Evolutionary conservation across 1,140 invertebrate species (phyloP), one percentile per base, ranked within the genome.

Genomic region (Aradophagus sp.): DNA sequence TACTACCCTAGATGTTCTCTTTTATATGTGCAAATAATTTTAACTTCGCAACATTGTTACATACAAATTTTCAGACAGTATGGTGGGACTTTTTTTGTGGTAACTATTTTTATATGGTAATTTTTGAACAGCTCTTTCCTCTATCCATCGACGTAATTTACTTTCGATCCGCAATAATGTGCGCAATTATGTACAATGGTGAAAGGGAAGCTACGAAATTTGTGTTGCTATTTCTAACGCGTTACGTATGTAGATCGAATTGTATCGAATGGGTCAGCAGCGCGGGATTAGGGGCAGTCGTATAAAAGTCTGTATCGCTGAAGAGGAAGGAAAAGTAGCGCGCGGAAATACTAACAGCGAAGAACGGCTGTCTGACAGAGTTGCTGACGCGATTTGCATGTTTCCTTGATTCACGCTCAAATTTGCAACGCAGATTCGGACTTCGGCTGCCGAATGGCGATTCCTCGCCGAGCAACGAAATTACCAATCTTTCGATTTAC

Each of bases 401-500:
- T 68, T 73, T 56, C 58, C 70, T 73, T 73, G 39, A 67, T 67
- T 63, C 62, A 61, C 56, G 69, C 52, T 72, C 39, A 29, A 67
- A 73, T 73, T 73, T 73, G 69, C 69, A 73, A 73, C 69, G 62
- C 69, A 73, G 62, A 73, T 73, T 66, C 39, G 45, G 44, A 66
- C 56, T 63, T 63, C 11, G 45, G 58, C 52, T 53, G 20, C 39
- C 58, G 52, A 68, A 67, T 58, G 62, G 41, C 26, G 42, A 56
- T 55, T 69, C 53, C 42, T 16, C 17, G 17, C 10, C 47, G 52
- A 65, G 50, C 67, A 44, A 68, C 45, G 34, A 62, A 67, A 73
- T 73, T 59, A 59, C 70, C 53, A 68, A 67, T 59, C 58, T 59
- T 68, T 56, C 63, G 70, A 73, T 73, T 67, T 62, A 41, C 61